Percentiles rank a stretch among this genome's conserved stretches.
Conservation (phyloP, 23 tunicate genomes). For the Trididemnum miniatum region DNA sequence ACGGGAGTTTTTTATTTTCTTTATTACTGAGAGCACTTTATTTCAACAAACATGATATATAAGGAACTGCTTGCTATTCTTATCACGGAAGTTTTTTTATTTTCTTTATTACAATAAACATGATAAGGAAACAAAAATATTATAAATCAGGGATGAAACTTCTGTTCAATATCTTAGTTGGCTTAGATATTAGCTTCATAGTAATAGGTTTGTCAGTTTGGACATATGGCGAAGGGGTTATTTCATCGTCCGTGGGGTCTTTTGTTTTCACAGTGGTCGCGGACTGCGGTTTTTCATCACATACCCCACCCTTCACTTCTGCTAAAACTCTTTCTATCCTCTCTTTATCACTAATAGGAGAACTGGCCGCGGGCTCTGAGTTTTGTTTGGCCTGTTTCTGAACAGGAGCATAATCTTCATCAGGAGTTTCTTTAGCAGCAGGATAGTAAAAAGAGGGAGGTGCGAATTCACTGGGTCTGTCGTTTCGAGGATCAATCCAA, state of each 20-base stretch:
- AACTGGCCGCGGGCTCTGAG: neutral
- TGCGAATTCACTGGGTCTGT: conserved; percentile 59
- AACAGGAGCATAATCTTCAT: neutral
- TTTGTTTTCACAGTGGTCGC: neutral
- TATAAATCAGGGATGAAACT: neutral
- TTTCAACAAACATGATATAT: too few relatives aligned
- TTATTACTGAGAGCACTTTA: too few relatives aligned
- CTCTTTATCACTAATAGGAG: conserved; percentile 6
- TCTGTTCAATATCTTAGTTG: conserved; percentile 24
- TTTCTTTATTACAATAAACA: too few relatives aligned
- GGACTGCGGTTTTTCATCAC: neutral
- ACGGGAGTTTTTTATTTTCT: too few relatives aligned
- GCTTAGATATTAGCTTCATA: conserved; percentile 46
- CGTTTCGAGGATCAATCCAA: conserved; percentile 71
- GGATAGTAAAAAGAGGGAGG: conserved; percentile 61
- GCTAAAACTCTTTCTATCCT: conserved; percentile 55
- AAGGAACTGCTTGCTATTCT: too few relatives aligned
- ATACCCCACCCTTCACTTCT: neutral
- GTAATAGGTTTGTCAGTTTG: conserved; percentile 64
- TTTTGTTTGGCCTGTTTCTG: neutral
- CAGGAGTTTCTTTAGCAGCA: neutral
- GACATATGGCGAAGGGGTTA: conserved; percentile 32
- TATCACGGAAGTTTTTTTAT: too few relatives aligned
- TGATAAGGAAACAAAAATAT: too few relatives aligned
- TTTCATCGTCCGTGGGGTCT: neutral